Percentiles rank a stretch among this genome's conserved stretches.
phyloP scores from a whole-genome alignment of 2,113 vertebrate genomes.

The Macrotis lagotis region DNA sequence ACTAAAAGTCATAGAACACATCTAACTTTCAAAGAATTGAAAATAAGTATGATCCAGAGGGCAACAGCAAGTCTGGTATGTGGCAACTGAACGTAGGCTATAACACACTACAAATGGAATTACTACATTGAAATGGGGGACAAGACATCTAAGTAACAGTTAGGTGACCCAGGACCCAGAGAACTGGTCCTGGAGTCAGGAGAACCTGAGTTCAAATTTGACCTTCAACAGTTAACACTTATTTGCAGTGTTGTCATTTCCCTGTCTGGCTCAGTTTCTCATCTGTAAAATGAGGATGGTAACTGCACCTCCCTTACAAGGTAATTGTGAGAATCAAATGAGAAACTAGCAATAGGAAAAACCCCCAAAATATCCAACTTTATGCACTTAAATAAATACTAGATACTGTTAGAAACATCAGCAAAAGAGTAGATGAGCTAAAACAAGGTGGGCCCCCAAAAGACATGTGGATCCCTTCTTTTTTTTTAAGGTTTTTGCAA shows the following conservation, averaged over 20 bases:
- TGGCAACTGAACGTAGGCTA: background rate
- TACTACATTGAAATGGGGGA: background rate
- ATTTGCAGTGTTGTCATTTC: background rate
- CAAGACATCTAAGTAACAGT: background rate
- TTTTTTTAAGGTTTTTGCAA: too few relatives aligned
- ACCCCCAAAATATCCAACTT: background rate
- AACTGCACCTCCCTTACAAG: background rate
- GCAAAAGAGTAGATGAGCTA: background rate
- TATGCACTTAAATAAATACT: background rate
- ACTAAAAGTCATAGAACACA: background rate
- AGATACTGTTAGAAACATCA: background rate
- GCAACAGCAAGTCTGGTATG: background rate
- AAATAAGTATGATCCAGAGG: background rate
- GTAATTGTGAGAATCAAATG: background rate
- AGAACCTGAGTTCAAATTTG: background rate
- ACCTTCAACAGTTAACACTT: background rate
- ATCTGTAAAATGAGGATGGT: background rate
- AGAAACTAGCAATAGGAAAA: background rate
- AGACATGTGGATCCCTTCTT: background rate
- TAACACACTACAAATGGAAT: background rate
- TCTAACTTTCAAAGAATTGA: background rate
- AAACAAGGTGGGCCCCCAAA: background rate
- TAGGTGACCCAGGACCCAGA: background rate
- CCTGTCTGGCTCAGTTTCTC: background rate
- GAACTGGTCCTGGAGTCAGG: background rate